Base-by-base conservation (phyloP, 2,888 invertebrate species). In the Tipula lateralis region DNA sequence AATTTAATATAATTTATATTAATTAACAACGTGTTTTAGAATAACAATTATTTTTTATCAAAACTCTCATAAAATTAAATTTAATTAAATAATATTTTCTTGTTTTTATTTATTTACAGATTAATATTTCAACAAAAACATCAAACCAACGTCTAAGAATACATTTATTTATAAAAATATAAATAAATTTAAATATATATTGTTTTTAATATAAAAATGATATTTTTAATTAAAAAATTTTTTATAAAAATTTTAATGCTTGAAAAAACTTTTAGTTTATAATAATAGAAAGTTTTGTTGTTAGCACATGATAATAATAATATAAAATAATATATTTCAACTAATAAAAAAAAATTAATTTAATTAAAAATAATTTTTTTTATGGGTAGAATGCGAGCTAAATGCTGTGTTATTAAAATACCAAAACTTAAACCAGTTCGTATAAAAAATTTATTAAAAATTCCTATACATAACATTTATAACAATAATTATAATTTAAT, bases 351-450 rank as follows among this genome's bases (percentile, higher is more conserved):
- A 83, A 82, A 82, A 82, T 30, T 16, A 82, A 32, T 82, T 82
- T 82, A 82, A 82, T 82, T 82, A 30, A n/a, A 30, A 30, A 82
- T 82, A 82, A 29, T 82, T 82, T 82, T 32, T 34, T 83, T 34
- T 83, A 83, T 83, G 83, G 83, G 34, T 83, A 83, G 83, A 83
- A 83, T 83, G 83, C 83, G 34, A 83, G 84, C 50, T 44, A 84
- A 84, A 84, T 29, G 29, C 29, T 84, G 30, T 29, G 44, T 84
- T 30, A 84, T 84, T 24, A 84, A 84, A 84, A 84, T 84, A 80
- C 84, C 84, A 81, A 84, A 84, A 81, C 44, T 84, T 44, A 84
- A 84, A 36, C 84, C 84, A 84, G 84, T 84, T 24, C 80, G 84
- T 12, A 84, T 84, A 34, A 84, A 84, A 84, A 83, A 83, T 83